These are phyloP conservation scores for Clarias macrocephalus DNA, from an alignment of 2,113 vertebrate genomes.

Conservation along the genomic window DNA sequence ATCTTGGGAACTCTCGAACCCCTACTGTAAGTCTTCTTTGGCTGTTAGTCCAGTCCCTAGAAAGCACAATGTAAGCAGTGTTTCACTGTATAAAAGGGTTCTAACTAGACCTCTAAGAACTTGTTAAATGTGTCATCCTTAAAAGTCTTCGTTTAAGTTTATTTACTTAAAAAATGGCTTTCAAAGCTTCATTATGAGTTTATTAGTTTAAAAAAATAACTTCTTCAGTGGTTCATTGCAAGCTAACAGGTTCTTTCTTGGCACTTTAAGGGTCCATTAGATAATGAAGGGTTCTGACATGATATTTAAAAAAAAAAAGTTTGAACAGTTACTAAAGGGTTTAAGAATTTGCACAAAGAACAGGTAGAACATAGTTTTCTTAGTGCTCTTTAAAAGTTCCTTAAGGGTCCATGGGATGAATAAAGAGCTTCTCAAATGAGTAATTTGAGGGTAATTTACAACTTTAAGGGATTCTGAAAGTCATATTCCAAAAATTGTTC, in stretches of 20 bases:
- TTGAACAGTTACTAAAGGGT: too few relatives aligned
- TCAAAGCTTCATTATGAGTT: background rate
- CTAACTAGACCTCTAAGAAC: background rate
- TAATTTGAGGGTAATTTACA: too few relatives aligned
- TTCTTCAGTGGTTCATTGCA: background rate
- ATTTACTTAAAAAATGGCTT: background rate
- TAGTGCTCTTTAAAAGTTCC: too few relatives aligned
- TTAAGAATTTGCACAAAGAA: too few relatives aligned
- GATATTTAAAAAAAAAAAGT: too few relatives aligned
- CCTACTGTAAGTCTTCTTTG: background rate
- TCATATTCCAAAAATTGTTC: too few relatives aligned
- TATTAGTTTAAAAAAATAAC: background rate
- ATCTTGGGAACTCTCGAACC: background rate
- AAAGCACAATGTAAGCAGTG: background rate
- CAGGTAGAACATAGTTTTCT: too few relatives aligned
- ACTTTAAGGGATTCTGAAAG: too few relatives aligned
- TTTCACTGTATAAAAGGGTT: background rate
- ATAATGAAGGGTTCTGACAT: too few relatives aligned
- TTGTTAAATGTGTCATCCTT: background rate
- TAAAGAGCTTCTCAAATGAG: too few relatives aligned
- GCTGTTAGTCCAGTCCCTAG: background rate
- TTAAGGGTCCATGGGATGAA: too few relatives aligned
- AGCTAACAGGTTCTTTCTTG: background rate
- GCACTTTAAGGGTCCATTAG: background rate
- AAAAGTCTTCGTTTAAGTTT: background rate